Evolutionary conservation across 1,140 invertebrate genomes (phyloP).

Genomic region (Schlechtendalia chinensis): DNA sequence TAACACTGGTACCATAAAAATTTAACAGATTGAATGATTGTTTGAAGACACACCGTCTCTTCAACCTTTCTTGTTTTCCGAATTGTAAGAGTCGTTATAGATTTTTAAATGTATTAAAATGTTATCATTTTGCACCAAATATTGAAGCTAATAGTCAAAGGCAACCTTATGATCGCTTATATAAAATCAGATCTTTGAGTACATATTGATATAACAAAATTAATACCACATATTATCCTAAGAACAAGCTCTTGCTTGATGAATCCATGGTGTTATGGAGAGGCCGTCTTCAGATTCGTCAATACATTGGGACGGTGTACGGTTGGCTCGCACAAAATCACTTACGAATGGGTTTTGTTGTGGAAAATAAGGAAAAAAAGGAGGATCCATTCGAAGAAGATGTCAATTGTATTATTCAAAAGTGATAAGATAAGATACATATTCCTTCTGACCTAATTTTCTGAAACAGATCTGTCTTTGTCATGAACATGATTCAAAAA

Average conservation of each 20-base stretch:
- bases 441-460: too few species aligned
- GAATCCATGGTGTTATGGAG: conserved; percentile 6
- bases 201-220: conserved; percentile 54
- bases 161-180: conserved; percentile 1
- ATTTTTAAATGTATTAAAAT: conserved; percentile 47
- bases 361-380: too few species aligned
- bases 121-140: conserved; percentile 33
- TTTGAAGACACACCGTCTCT: conserved; percentile 8
- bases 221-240: conserved; percentile 52
- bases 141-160: neutral
- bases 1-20: conserved; percentile 10
- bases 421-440: too few species aligned
- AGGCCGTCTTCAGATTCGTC: neutral
- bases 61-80: conserved; percentile 11
- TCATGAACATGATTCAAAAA: too few species aligned
- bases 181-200: conserved; percentile 50
- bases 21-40: conserved; percentile 10
- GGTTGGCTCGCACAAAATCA: too few species aligned
- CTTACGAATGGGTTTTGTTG: too few species aligned
- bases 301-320: too few species aligned
- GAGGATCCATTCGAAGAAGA: too few species aligned
- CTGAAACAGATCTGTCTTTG: too few species aligned
- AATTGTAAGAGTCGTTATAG: conserved; percentile 45
- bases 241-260: conserved; percentile 51
- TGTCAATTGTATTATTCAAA: too few species aligned